Evolutionary conservation across 2,797 vertebrate species (phyloP).

Genomic region (Adrianichthys oophorus): DNA sequence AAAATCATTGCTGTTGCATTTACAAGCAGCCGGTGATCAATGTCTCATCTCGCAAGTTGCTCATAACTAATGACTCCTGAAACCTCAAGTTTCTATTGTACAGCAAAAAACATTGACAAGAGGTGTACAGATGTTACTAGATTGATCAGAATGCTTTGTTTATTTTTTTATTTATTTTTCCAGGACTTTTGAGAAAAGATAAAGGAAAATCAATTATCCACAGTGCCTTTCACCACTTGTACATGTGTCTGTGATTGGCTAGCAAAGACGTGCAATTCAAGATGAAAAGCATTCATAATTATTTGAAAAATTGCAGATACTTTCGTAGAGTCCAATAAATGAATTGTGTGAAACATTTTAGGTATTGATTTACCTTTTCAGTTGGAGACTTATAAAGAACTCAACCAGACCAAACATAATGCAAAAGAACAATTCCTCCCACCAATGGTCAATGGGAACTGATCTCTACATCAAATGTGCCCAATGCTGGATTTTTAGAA

Average conservation of each 20-base stretch:
- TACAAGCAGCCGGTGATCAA: constrained; percentile 72
- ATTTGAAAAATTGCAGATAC: constrained; percentile 85
- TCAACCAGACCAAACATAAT: constrained; percentile 77
- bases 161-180: constrained; percentile 62
- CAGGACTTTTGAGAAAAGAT: constrained; percentile 63
- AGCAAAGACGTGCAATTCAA: constrained; percentile 62
- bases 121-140: constrained; percentile 74
- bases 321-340: constrained; percentile 83
- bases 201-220: constrained; percentile 73
- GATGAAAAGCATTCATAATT: constrained; percentile 87
- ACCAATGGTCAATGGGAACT: constrained; percentile 77
- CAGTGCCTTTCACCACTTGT: constrained; percentile 59
- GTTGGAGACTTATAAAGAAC: constrained; percentile 81
- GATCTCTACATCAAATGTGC: constrained; percentile 74
- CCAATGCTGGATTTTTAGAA: constrained; percentile 43
- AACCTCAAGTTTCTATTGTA: constrained; percentile 77
- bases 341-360: constrained; percentile 81
- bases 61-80: constrained; percentile 78
- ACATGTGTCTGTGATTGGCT: constrained; percentile 62
- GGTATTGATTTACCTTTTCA: constrained; percentile 83
- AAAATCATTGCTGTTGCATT: constrained; percentile 74
- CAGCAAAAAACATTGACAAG: constrained; percentile 77
- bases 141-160: constrained; percentile 82
- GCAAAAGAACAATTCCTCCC: constrained; percentile 76
- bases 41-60: constrained; percentile 70